Conservation (phyloP, 2,113 vertebrate species). For the Galbula dea region DNA sequence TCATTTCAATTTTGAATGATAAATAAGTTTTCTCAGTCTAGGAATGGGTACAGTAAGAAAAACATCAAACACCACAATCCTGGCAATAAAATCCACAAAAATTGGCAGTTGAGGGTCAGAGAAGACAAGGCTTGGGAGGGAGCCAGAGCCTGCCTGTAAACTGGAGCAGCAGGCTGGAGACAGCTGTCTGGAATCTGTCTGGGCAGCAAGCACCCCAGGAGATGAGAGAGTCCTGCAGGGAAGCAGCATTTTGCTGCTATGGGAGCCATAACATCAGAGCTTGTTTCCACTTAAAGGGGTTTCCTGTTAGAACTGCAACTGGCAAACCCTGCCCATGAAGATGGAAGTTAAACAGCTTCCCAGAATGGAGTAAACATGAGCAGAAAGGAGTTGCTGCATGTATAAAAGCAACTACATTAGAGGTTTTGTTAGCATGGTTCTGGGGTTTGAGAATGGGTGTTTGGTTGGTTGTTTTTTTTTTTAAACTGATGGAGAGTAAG, state of each 20-base stretch:
- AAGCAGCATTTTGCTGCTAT: slow-evolving; percentile 41
- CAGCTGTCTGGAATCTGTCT: slow-evolving; percentile 63
- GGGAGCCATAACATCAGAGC: neutral
- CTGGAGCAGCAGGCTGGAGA: slow-evolving; percentile 60
- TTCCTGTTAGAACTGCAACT: slow-evolving; percentile 7
- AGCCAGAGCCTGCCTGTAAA: slow-evolving; percentile 49
- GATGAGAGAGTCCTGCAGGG: slow-evolving; percentile 31
- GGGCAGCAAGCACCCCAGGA: slow-evolving; percentile 49
- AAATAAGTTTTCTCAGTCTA: slow-evolving; percentile 19
- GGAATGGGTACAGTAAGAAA: slow-evolving; percentile 29
- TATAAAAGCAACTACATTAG: neutral
- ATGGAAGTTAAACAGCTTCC: neutral
- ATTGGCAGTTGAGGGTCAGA: slow-evolving; percentile 24
- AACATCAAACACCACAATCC: slow-evolving; percentile 32
- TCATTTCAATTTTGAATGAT: slow-evolving; percentile 23
- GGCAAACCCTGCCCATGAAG: neutral
- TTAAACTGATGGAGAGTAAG: neutral
- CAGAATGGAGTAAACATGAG: neutral
- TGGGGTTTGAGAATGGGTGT: neutral
- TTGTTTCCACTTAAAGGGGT: slow-evolving; percentile 21
- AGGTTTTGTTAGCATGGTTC: neutral
- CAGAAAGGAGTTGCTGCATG: neutral
- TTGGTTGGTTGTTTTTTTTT: neutral
- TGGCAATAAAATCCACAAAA: slow-evolving; percentile 10
- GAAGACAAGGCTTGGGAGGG: slow-evolving; percentile 49